phyloP scores from a whole-genome alignment of 2,113 vertebrate genomes.

The Paracanthobrama guichenoti region DNA sequence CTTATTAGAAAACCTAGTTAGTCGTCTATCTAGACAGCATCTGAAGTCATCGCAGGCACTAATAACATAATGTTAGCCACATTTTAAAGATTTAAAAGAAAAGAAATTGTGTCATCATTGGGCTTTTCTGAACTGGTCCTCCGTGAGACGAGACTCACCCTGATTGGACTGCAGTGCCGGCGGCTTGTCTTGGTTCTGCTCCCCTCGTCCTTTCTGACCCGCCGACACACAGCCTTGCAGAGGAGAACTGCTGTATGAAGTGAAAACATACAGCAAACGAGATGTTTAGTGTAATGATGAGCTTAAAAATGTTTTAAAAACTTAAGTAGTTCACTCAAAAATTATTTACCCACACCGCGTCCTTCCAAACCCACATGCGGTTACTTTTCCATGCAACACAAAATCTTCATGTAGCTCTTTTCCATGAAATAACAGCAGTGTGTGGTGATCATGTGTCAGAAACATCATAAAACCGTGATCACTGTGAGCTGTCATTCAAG shows the following conservation, averaged over 20 bases:
- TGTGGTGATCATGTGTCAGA: too few species aligned
- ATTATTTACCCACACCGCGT: background rate
- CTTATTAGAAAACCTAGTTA: background rate
- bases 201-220: slow-evolving; percentile 56
- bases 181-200: slow-evolving; percentile 17
- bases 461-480: too few species aligned
- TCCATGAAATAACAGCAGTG: background rate
- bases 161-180: slow-evolving; percentile 6
- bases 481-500: too few species aligned
- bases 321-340: background rate
- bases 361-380: background rate
- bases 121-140: too few species aligned
- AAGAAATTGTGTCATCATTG: too few species aligned
- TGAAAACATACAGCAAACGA: background rate
- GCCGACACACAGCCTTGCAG: background rate
- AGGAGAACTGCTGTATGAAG: background rate
- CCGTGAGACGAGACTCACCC: slow-evolving; percentile 19
- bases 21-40: background rate
- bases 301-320: background rate
- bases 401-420: background rate
- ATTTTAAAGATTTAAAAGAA: too few species aligned
- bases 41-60: background rate
- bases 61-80: too few species aligned
- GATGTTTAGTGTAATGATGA: background rate
- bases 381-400: background rate